Evolutionary conservation across 2,888 invertebrate genomes (phyloP), one percentile per base, ranked within the genome.

Genomic region (Polia nebulosa): DNA sequence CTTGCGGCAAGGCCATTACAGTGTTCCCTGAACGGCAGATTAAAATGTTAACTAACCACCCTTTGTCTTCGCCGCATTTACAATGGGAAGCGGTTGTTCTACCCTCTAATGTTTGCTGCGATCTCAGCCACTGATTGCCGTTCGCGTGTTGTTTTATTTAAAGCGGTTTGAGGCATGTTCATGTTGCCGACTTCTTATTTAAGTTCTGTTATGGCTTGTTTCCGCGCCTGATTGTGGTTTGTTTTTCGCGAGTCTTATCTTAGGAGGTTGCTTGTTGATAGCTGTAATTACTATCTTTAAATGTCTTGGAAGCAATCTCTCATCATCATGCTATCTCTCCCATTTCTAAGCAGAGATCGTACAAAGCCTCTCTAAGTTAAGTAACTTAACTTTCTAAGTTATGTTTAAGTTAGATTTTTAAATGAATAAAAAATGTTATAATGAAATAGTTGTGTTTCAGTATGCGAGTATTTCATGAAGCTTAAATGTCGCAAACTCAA

Each of bases 21-120:
- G 85, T 77, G 81, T 84, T 78, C 84, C 85, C 82, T 84, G 89
- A 88, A 88, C 86, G 86, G 80, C 89, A 86, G 89, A 93, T 92
- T 92, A 92, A 92, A 92, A 92, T 91, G 91, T 91, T 91, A 91
- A 91, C 90, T 87, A 90, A 89, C 89, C 88, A 85, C 88, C 87
- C 88, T 89, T 88, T 91, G 88, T 90, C 89, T 91, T 90, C 87
- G 73, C 87, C 84, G 82, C 89, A 85, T 87, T 90, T 88, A 90
- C 87, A 87, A 89, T 85, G 85, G 87, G 84, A 88, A 88, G 81
- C 76, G 84, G 82, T 89, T 87, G 88, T 87, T 89, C 88, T 86
- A 81, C 83, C 81, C 83, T 85, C 85, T 86, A 87, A 89, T 89
- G 87, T 87, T 86, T 76, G 83, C 79, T 82, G 82, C 81, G 89